phyloP scores from a whole-genome alignment of 2,113 vertebrate genomes.

The Erpornis zantholeuca region DNA sequence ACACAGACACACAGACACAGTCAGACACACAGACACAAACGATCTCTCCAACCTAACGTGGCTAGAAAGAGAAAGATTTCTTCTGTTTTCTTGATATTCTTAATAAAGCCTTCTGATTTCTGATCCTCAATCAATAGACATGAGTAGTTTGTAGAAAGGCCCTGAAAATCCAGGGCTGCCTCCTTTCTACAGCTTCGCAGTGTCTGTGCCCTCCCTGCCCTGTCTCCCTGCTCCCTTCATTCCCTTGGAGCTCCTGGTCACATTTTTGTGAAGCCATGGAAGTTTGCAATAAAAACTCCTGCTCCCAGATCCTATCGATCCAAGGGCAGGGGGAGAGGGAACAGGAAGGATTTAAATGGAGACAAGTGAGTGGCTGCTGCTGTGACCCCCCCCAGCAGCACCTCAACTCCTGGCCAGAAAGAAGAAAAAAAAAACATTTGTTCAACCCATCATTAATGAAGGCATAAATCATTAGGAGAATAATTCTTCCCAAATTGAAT shows the following conservation, averaged over 20 bases:
- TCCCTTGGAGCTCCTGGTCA: background rate
- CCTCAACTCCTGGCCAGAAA: background rate
- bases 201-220: rapidly evolving
- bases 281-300: background rate
- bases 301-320: background rate
- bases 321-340: background rate
- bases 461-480: slow-evolving; percentile 55
- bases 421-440: background rate
- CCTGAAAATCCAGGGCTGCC: too few relatives aligned
- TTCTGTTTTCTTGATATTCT: too few relatives aligned
- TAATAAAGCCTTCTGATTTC: too few relatives aligned
- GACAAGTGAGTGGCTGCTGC: background rate
- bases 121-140: too few relatives aligned
- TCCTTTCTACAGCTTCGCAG: too few relatives aligned
- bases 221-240: rapidly evolving
- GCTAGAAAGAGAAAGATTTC: too few relatives aligned
- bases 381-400: background rate
- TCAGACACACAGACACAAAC: too few relatives aligned
- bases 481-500: slow-evolving; percentile 49
- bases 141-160: too few relatives aligned
- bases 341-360: slow-evolving; percentile 9
- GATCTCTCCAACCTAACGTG: too few relatives aligned
- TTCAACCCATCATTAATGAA: slow-evolving; percentile 54
- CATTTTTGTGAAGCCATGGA: background rate
- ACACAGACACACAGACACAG: too few relatives aligned